These are phyloP conservation scores for Hedychridium roseum DNA, from an alignment of 2,888 invertebrate genomes.

Conservation along the genomic window DNA sequence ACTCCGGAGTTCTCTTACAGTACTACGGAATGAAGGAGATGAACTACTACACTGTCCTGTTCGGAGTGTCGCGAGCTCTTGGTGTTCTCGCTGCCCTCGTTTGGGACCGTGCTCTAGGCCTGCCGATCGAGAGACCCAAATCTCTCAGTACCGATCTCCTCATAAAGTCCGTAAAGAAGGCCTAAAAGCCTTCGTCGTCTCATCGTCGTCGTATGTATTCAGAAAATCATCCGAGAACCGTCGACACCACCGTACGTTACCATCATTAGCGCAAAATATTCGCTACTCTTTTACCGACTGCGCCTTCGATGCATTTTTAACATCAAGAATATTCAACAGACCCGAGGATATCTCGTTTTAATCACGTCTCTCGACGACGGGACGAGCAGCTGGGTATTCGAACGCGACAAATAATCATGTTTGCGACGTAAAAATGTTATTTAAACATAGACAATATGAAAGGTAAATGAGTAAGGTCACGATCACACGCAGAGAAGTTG, in stretches of 20 bases:
- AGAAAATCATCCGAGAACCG: conserved; percentile 18
- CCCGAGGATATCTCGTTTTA: too few species aligned
- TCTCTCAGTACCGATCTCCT: conserved; percentile 69
- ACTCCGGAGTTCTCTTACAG: conserved; percentile 81
- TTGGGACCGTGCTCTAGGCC: conserved; percentile 84
- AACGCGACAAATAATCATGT: conserved; percentile 20
- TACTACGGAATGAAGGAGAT: conserved; percentile 89
- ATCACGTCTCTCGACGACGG: too few species aligned
- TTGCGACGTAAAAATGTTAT: conserved; percentile 18
- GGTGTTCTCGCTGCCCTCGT: conserved; percentile 82
- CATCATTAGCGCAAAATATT: conserved; percentile 15
- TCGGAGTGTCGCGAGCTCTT: conserved; percentile 87
- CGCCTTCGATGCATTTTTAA: too few species aligned
- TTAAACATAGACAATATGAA: conserved; percentile 25
- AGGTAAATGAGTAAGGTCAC: conserved; percentile 14
- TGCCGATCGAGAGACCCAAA: conserved; percentile 86
- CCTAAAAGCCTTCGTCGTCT: conserved; percentile 40
- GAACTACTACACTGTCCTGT: conserved; percentile 90
- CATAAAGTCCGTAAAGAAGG: conserved; percentile 56
- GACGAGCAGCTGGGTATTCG: conserved; percentile 27
- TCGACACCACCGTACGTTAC: conserved; percentile 17
- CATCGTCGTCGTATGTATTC: too few species aligned
- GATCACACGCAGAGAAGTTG: too few species aligned
- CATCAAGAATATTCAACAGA: too few species aligned
- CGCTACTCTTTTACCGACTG: too few species aligned